Evolutionary conservation across 1,140 invertebrate genomes (phyloP).

Genomic region (Leucophenga varia): DNA sequence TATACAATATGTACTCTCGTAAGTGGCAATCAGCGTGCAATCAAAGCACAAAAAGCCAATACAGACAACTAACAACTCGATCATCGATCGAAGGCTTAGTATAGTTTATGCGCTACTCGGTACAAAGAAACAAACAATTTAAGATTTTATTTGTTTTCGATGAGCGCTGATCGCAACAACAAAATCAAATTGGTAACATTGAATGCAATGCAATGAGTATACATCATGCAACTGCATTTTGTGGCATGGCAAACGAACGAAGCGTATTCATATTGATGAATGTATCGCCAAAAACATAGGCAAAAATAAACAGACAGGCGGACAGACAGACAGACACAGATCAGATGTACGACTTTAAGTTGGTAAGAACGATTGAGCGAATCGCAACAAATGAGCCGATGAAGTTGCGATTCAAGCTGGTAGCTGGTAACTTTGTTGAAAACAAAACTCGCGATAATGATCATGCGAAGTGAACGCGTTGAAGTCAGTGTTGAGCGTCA

Average conservation of each 20-base stretch:
- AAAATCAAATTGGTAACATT: conserved; percentile 29
- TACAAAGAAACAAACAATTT: no score
- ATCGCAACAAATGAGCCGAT: conserved; percentile 41
- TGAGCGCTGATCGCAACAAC: conserved; percentile 15
- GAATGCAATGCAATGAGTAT: conserved; percentile 37
- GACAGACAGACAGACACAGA: no score
- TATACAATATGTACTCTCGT: no score
- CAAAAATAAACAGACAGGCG: no score
- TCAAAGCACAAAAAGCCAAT: no score
- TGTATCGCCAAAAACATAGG: conserved; percentile 42
- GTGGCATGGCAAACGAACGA: conserved; percentile 22
- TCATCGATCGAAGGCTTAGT: no score
- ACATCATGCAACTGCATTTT: conserved; percentile 31
- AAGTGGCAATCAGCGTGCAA: conserved; percentile 49
- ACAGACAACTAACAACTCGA: no score
- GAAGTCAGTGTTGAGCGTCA: conserved; percentile 28
- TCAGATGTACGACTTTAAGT: no score
- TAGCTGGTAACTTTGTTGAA: conserved; percentile 6
- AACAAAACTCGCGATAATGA: conserved; percentile 48
- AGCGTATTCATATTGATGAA: conserved; percentile 39
- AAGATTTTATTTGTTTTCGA: conserved; percentile 52
- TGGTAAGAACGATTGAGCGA: conserved; percentile 4
- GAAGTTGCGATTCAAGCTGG: conserved; percentile 44
- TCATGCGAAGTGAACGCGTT: conserved; percentile 51
- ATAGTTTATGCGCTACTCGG: no score